A percentile compares a stretch with the other conserved stretches of the same genome.
Conservation (phyloP, 2,113 vertebrate genomes). For the Plecturocebus donacophilus region DNA sequence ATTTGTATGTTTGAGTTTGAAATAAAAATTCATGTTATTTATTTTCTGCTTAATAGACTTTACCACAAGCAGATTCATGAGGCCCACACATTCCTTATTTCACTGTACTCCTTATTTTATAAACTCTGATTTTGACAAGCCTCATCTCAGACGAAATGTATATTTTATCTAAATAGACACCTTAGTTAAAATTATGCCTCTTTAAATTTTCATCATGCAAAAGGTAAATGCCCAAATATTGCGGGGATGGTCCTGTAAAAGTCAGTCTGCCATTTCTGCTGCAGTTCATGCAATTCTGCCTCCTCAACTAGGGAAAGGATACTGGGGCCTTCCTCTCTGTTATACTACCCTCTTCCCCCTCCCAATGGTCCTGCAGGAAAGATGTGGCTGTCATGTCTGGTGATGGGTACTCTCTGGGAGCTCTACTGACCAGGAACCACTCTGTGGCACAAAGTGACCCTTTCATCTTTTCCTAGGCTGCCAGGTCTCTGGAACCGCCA, state of each 20-base stretch:
- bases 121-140: not conserved
- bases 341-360: not conserved
- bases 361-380: too few species aligned
- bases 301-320: not conserved
- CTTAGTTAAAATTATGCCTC: not conserved
- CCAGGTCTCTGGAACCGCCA: not conserved
- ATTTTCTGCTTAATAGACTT: not conserved
- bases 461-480: not conserved
- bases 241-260: not conserved
- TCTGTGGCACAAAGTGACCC: not conserved
- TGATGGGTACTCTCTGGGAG: too few species aligned
- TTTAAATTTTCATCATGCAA: not conserved
- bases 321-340: not conserved
- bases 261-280: not conserved
- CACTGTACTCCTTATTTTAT: not conserved
- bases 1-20: not conserved
- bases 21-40: not conserved
- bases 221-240: not conserved
- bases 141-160: not conserved
- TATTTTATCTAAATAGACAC: not conserved
- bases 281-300: fast-evolving
- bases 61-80: not conserved
- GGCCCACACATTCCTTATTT: not conserved
- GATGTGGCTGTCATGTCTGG: fast-evolving
- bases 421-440: too few species aligned